Percentiles rank a stretch among this genome's conserved stretches.
Conservation (phyloP, 2,113 vertebrate genomes). For the Melanerpes aurifrons region DNA sequence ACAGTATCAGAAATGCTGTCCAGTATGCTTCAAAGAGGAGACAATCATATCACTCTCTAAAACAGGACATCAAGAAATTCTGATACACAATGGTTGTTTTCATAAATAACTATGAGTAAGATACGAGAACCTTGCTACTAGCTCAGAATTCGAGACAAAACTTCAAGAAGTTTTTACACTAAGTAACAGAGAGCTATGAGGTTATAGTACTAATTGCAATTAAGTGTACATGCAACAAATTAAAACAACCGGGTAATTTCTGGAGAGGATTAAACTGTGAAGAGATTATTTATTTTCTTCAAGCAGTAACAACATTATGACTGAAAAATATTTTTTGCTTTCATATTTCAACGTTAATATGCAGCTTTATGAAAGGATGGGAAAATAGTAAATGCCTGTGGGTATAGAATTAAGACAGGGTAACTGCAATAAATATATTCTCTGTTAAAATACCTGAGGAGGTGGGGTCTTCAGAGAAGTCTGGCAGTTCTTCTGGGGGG, state of each 20-base stretch:
- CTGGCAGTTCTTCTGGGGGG: conserved; percentile 94
- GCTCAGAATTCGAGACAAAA: background rate
- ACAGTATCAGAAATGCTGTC: background rate
- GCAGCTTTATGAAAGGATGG: background rate
- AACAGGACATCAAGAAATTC: background rate
- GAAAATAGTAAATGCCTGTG: background rate
- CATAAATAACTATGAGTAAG: background rate
- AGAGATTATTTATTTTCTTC: background rate
- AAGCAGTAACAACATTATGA: background rate
- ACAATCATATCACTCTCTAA: background rate
- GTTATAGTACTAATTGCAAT: background rate
- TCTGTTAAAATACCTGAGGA: conserved; percentile 89
- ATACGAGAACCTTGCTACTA: background rate
- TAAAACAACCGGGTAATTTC: background rate
- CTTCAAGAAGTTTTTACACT: background rate
- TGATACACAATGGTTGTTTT: background rate
- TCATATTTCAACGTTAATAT: background rate
- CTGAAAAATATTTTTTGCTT: background rate
- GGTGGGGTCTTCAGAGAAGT: conserved; percentile 95
- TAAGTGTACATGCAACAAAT: background rate
- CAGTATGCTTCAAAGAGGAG: background rate
- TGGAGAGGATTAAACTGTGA: background rate
- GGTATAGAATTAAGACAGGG: background rate
- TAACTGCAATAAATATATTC: background rate
- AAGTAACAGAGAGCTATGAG: background rate